Conservation (phyloP, 2,113 vertebrate species). For the Butorides virescens region DNA sequence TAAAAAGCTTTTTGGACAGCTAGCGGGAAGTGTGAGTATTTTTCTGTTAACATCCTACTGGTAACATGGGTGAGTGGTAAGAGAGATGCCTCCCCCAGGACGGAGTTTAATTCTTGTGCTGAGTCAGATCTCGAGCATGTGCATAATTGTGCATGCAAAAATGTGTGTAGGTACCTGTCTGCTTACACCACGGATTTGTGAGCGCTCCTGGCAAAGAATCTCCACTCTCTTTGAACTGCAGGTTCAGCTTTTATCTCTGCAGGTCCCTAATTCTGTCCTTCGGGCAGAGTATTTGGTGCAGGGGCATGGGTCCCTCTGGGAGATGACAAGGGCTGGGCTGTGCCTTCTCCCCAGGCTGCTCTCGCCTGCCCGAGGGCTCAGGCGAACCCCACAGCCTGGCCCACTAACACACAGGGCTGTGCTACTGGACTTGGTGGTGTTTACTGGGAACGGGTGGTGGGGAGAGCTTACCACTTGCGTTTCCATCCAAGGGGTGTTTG, state of each 20-base stretch:
- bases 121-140: neutral
- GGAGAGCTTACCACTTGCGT: neutral
- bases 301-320: fast-evolving
- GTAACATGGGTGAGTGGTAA: neutral
- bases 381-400: neutral
- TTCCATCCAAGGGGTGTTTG: neutral
- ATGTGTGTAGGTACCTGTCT: neutral
- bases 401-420: neutral
- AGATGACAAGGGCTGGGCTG: neutral
- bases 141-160: neutral
- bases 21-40: conserved; percentile 77
- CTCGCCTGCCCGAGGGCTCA: fast-evolving
- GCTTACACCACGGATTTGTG: neutral
- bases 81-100: neutral
- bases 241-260: neutral
- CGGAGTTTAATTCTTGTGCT: neutral
- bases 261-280: neutral
- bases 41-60: neutral
- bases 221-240: neutral
- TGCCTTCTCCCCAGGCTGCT: neutral
- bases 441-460: neutral
- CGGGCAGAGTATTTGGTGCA: neutral
- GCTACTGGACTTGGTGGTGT: neutral
- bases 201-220: fast-evolving
- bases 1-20: conserved; percentile 73